A percentile compares a stretch with the other conserved stretches of the same genome.
phyloP scores from a whole-genome alignment of 2,888 invertebrate genomes.

The Drosophila kambysellisi region DNA sequence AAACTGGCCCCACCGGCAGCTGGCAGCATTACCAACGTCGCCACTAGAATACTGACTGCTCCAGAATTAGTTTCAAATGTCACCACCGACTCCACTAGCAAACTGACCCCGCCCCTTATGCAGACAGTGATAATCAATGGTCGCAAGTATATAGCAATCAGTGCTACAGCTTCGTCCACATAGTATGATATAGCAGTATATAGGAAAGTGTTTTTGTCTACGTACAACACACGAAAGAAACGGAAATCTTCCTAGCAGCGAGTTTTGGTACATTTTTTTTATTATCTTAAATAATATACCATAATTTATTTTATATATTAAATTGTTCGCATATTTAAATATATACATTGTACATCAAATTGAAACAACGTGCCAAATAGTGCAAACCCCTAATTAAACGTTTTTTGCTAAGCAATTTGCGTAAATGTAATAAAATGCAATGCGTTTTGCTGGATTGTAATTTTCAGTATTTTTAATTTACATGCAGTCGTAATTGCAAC shows the following conservation, averaged over 20 bases:
- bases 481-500: conserved; percentile 42
- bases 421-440: conserved; percentile 47
- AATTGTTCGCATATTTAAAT: too few species aligned
- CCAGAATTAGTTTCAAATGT: not conserved
- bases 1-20: not conserved
- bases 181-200: not conserved
- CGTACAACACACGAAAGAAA: not conserved
- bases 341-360: not conserved
- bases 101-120: conserved; percentile 56
- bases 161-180: conserved; percentile 46
- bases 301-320: not conserved
- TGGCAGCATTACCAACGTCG: not conserved
- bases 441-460: conserved; percentile 35
- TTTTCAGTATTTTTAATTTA: conserved; percentile 35
- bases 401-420: conserved; percentile 38
- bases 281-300: too few species aligned
- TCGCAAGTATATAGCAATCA: conserved; percentile 60
- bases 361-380: not conserved
- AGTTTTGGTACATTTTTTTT: not conserved
- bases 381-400: conserved; percentile 18
- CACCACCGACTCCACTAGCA: not conserved
- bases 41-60: not conserved
- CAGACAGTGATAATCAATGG: conserved; percentile 53
- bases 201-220: not conserved
- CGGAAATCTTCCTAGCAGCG: not conserved